Conservation (phyloP, 2,797 vertebrate species). For the Aplochiton taeniatus region DNA sequence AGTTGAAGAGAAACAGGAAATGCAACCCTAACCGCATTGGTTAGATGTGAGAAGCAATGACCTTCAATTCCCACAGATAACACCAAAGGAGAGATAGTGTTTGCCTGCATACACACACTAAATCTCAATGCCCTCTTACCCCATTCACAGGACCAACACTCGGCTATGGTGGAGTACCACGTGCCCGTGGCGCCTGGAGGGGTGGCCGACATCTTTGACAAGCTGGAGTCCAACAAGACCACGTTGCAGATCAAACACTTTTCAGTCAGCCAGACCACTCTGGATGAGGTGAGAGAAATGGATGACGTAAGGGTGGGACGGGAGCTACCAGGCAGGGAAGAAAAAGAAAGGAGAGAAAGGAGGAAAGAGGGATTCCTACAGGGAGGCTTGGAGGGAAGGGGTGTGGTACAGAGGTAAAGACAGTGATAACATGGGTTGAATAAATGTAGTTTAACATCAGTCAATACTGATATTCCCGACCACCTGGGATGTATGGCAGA, state of each 20-base stretch:
- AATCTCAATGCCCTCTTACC: conserved; percentile 11
- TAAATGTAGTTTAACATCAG: conserved; percentile 40
- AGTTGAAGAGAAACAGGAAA: too few species aligned
- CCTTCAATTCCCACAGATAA: too few species aligned
- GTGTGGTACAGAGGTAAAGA: too few species aligned
- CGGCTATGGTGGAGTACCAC: conserved; percentile 90
- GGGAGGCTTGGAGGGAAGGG: conserved; percentile 4
- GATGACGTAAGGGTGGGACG: not conserved
- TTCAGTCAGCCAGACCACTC: conserved; percentile 93
- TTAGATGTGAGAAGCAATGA: too few species aligned
- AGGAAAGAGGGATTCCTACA: conserved; percentile 25
- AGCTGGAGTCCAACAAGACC: conserved; percentile 88
- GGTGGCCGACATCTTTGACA: conserved; percentile 93
- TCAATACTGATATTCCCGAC: conserved; percentile 60
- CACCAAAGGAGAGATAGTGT: too few species aligned
- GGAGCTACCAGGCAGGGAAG: not conserved
- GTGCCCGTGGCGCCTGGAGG: conserved; percentile 89
- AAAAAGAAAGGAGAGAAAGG: not conserved
- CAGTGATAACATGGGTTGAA: too few species aligned
- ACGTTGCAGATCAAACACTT: conserved; percentile 93
- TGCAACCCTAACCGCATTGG: too few species aligned
- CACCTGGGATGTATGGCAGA: conserved; percentile 41
- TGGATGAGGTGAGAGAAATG: conserved; percentile 89
- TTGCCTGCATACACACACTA: too few species aligned
- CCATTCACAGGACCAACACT: conserved; percentile 85